Conservation (phyloP, 2,113 vertebrate species). For the Hepsetus odoe region DNA sequence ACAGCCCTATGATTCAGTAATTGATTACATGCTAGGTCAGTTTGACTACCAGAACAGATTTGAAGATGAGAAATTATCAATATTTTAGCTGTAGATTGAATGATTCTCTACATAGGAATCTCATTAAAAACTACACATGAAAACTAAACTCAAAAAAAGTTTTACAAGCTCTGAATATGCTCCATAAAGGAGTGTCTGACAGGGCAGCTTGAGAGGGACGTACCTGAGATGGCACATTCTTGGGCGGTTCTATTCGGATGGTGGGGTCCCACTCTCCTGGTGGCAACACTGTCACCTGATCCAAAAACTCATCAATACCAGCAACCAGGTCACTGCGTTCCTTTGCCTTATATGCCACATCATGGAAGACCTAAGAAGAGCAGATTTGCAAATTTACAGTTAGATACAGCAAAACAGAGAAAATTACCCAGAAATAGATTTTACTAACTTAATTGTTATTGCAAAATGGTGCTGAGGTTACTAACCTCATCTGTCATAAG, state of each 20-base stretch:
- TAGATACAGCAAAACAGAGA: not conserved
- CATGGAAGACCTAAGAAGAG: constrained; percentile 88
- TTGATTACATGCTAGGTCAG: not conserved
- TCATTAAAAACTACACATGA: too few relatives aligned
- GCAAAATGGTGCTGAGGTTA: not conserved
- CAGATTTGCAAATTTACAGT: not conserved
- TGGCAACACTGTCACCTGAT: constrained; percentile 96
- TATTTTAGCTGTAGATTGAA: too few relatives aligned
- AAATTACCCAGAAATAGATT: too few relatives aligned
- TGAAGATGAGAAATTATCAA: too few relatives aligned
- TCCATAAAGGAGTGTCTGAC: too few relatives aligned
- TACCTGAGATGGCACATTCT: constrained; percentile 98
- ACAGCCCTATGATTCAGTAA: not conserved
- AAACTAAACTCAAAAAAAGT: too few relatives aligned
- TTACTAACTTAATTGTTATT: too few relatives aligned
- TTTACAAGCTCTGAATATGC: too few relatives aligned
- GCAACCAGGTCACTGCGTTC: constrained; percentile 95
- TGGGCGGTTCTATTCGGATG: constrained; percentile 98
- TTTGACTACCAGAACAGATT: not conserved
- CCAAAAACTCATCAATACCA: constrained; percentile 97
- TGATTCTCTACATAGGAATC: too few relatives aligned
- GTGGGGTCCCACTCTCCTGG: constrained; percentile 99
- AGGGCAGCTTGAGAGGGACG: not conserved
- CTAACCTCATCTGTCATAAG: constrained; percentile 96
- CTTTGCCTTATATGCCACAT: constrained; percentile 98